Percentiles rank a stretch among this genome's conserved stretches.
These are phyloP conservation scores for Bos javanicus DNA, from an alignment of 2,113 vertebrate genomes.

Conservation along the genomic window DNA sequence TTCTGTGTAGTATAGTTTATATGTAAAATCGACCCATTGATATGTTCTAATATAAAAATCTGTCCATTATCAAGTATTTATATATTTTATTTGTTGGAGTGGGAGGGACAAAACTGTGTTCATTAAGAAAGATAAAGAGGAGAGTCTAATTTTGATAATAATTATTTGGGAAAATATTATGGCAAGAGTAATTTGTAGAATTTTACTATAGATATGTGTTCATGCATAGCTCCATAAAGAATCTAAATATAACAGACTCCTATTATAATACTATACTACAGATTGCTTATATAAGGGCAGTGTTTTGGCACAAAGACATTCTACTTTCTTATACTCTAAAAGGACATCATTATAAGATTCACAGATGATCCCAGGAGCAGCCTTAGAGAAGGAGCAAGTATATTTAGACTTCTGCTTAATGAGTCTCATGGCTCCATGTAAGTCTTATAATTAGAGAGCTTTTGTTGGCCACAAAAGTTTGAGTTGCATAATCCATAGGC, in stretches of 20 bases:
- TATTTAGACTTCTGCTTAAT: slow-evolving; percentile 14
- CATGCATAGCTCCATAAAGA: background rate
- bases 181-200: background rate
- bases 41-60: background rate
- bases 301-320: background rate
- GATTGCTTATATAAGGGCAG: background rate
- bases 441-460: background rate
- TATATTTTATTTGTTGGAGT: background rate
- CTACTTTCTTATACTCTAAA: background rate
- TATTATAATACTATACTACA: background rate
- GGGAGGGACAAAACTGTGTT: background rate
- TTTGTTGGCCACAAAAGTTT: background rate
- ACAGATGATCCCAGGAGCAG: background rate
- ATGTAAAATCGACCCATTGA: background rate
- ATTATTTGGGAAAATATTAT: background rate
- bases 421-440: background rate
- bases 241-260: background rate
- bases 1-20: background rate
- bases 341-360: background rate
- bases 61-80: background rate
- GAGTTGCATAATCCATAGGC: background rate
- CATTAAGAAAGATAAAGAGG: background rate
- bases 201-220: background rate
- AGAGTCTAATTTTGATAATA: background rate
- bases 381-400: background rate